These are phyloP conservation scores for Tautogolabrus adspersus DNA, from an alignment of 2,113 vertebrate species.

Conservation along the genomic window DNA sequence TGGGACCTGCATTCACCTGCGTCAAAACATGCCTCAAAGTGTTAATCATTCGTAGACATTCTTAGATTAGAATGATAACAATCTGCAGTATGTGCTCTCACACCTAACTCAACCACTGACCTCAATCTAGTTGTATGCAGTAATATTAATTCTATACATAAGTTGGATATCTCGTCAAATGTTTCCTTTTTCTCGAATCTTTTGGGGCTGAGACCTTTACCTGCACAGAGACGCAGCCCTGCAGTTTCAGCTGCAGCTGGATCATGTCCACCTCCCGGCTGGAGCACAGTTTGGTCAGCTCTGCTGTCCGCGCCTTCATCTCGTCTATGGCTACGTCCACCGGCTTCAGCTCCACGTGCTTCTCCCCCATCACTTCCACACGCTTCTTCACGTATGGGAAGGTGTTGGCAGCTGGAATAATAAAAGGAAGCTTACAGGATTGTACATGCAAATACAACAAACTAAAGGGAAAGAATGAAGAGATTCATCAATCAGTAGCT, in stretches of 20 bases:
- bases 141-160: too few species aligned
- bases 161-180: neutral
- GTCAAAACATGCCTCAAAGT: neutral
- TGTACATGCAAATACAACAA: rapidly evolving
- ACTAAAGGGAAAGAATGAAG: neutral
- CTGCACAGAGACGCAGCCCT: constrained; percentile 97
- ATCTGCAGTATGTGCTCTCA: neutral
- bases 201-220: constrained; percentile 67
- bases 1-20: constrained; percentile 96
- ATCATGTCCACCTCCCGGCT: constrained; percentile 95
- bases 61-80: neutral
- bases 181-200: neutral
- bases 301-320: constrained; percentile 91
- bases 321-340: constrained; percentile 96
- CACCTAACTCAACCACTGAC: rapidly evolving
- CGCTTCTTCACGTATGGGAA: constrained; percentile 98
- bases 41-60: neutral
- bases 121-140: too few species aligned
- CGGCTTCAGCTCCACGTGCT: constrained; percentile 93
- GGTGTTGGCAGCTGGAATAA: constrained; percentile 86
- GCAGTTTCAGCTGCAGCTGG: constrained; percentile 95
- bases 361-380: constrained; percentile 90
- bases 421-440: neutral
- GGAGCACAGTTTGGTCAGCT: constrained; percentile 92
- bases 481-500: neutral